Conservation (phyloP, 2,888 invertebrate species). For the Hetaerina titia region DNA sequence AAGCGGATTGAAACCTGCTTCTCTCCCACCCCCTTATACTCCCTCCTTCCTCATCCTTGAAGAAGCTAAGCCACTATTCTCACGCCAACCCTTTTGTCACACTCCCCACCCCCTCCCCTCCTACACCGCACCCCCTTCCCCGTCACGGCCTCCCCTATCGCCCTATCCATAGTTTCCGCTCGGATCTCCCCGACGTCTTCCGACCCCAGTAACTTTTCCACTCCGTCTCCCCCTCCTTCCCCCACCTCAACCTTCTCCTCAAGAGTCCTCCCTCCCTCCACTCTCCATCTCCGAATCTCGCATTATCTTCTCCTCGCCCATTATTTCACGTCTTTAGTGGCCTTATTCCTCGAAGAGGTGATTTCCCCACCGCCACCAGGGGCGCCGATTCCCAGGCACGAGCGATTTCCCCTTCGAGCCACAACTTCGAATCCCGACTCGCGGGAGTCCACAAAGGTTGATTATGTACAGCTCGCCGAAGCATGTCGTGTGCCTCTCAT, state of each 20-base stretch:
- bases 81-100: constrained; percentile 45
- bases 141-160: background rate
- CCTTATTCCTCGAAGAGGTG: background rate
- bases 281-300: background rate
- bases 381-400: background rate
- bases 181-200: constrained; percentile 56
- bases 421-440: background rate
- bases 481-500: background rate
- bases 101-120: background rate
- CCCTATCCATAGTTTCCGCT: constrained; percentile 61
- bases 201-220: constrained; percentile 39
- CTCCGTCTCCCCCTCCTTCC: background rate
- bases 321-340: constrained; percentile 27
- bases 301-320: constrained; percentile 5
- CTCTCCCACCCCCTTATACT: background rate
- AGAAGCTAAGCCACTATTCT: constrained; percentile 57
- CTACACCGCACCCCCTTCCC: background rate
- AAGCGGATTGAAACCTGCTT: constrained; percentile 55
- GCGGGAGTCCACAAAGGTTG: background rate
- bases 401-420: background rate
- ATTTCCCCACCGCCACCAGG: background rate
- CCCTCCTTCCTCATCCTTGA: background rate
- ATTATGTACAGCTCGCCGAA: background rate
- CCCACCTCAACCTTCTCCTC: background rate
- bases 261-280: background rate